These are phyloP conservation scores for Enteromius mattozi DNA, from an alignment of 2,797 vertebrate genomes.

Conservation along the genomic window DNA sequence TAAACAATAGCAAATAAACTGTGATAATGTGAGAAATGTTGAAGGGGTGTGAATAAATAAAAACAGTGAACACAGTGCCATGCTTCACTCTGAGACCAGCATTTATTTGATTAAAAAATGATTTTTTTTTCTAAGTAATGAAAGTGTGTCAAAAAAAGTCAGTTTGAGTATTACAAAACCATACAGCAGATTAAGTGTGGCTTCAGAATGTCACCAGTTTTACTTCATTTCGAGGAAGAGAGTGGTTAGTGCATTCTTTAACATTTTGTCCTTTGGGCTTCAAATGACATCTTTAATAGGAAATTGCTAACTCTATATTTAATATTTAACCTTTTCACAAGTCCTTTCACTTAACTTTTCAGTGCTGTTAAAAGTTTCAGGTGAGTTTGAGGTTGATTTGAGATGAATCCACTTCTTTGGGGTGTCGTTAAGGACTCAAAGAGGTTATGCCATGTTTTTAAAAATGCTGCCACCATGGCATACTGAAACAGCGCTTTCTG, in stretches of 20 bases:
- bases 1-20: too few species aligned
- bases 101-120: not conserved
- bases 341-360: not conserved
- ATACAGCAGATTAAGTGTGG: not conserved
- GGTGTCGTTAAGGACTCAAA: not conserved
- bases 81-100: not conserved
- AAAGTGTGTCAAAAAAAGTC: not conserved
- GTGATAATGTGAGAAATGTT: too few species aligned
- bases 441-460: not conserved
- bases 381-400: not conserved
- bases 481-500: not conserved
- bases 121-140: too few species aligned
- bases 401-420: not conserved
- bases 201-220: not conserved
- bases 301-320: not conserved
- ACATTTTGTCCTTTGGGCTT: not conserved
- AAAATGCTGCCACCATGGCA: not conserved
- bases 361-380: not conserved
- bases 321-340: not conserved
- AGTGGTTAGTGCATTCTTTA: not conserved
- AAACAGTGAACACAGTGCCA: not conserved
- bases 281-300: not conserved
- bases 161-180: not conserved
- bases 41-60: too few species aligned
- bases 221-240: not conserved